Base-by-base conservation (phyloP, 2,797 vertebrate species). In the Sternotherus odoratus region DNA sequence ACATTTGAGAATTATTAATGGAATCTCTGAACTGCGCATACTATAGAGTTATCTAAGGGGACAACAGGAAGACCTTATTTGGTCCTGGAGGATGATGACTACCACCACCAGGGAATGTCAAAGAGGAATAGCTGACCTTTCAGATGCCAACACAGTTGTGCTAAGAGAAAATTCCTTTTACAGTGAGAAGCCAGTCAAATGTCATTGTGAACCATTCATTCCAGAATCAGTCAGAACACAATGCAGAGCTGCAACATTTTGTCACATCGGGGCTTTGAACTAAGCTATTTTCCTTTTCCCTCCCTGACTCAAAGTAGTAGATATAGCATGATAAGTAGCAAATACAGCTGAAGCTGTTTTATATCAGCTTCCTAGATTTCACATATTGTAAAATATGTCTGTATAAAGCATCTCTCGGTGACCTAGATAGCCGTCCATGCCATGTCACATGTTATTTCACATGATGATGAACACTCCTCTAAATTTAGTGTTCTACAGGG, bases 151-250 rank as follows among this genome's bases (percentile, higher is more conserved):
- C 92, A 92, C 63, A 80, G 72, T 97, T 93, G 88, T 91, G 87
- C 91, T 96, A 95, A 53, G 23, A 48, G 43, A 48, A 83, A 96
- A 92, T 94, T 93, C 83, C 87, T 63, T 91, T 96, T 82, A 57
- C 93, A 93, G 91, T 89, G 90, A 96, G 91, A 93, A 93, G 87
- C 79, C 87, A 93, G 92, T 91, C 92, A 97, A 97, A 97, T 96
- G 95, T 95, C 97, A 95, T n/a, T 79, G 49, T 79, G 30, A 79
- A 79, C 85, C 91, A 97, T 96, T 96, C 97, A 96, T 84, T 92
- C 87, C 16, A 88, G 83, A 87, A 91, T 39, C 89, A 89, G 88
- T 57, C 77, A 93, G 93, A 94, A 88, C 79, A 91, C 80, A 87
- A 54, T 50, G 83, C 82, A 90, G 89, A 92, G 66, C 85, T 92